phyloP scores from a whole-genome alignment of 2,797 vertebrate genomes.

The Neosilurus mollespiculum region DNA sequence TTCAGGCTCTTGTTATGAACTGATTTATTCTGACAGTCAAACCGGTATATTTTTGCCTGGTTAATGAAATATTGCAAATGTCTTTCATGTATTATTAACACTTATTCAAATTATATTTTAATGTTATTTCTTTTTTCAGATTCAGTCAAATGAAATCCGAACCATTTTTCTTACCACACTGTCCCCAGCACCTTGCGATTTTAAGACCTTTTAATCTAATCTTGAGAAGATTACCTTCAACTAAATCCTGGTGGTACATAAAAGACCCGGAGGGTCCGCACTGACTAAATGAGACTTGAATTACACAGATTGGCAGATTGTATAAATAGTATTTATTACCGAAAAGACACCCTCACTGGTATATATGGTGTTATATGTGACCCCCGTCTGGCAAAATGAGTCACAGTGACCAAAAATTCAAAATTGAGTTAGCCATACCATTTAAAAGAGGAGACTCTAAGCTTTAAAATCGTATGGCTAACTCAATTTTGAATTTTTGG shows the following conservation, averaged over 20 bases:
- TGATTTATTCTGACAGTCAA: too few relatives aligned
- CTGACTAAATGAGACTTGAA: background rate
- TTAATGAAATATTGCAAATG: background rate
- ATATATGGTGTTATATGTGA: background rate
- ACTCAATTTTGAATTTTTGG: too few relatives aligned
- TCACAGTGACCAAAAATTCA: too few relatives aligned
- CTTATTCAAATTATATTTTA: background rate
- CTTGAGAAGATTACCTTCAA: conserved; percentile 9
- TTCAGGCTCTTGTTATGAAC: background rate
- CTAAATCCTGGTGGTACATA: conserved; percentile 1
- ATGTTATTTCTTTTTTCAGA: background rate
- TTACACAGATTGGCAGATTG: background rate
- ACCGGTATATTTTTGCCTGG: background rate
- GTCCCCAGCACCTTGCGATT: background rate
- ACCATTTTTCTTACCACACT: background rate
- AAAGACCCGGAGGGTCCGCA: background rate
- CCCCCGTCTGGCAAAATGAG: too few relatives aligned
- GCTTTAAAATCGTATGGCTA: too few relatives aligned
- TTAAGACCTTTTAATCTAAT: conserved; percentile 7
- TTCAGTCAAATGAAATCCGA: background rate
- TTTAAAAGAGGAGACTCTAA: too few relatives aligned
- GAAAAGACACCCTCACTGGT: background rate
- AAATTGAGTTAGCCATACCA: too few relatives aligned
- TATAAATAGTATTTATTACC: background rate
- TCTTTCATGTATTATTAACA: background rate